A percentile compares a stretch with the other conserved stretches of the same genome.
Conservation (phyloP, 1,140 invertebrate genomes). For the Euura lappo region DNA sequence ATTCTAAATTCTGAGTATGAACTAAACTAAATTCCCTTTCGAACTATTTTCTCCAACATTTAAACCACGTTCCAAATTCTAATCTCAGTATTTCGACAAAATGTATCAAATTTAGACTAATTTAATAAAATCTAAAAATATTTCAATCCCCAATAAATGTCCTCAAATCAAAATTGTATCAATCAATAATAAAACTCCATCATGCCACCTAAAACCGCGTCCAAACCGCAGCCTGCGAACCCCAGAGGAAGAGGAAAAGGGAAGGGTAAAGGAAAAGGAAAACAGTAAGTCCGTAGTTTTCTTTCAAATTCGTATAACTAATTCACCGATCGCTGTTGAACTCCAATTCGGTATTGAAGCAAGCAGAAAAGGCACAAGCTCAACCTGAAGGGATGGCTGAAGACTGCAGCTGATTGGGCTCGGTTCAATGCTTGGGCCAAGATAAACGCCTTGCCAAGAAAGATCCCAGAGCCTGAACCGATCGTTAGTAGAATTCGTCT, state of each 20-base stretch:
- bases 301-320: neutral
- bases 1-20: neutral
- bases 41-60: neutral
- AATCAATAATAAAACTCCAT: no score
- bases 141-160: no score
- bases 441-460: constrained; percentile 32
- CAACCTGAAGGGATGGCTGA: constrained; percentile 35
- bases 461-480: constrained; percentile 27
- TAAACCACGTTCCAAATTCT: neutral
- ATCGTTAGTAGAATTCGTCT: constrained; percentile 24
- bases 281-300: neutral
- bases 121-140: no score
- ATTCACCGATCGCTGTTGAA: neutral
- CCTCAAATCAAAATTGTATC: no score
- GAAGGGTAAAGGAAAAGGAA: neutral
- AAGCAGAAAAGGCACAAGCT: constrained; percentile 13
- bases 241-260: neutral
- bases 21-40: neutral
- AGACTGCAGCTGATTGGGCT: constrained; percentile 38
- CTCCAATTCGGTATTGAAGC: neutral
- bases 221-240: neutral
- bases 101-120: neutral
- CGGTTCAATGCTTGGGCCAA: constrained; percentile 39
- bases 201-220: neutral
- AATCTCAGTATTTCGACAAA: neutral